Evolutionary conservation across 2,113 vertebrate species (phyloP), one percentile per base, ranked within the genome.

Genomic region (Xiphophorus couchianus): DNA sequence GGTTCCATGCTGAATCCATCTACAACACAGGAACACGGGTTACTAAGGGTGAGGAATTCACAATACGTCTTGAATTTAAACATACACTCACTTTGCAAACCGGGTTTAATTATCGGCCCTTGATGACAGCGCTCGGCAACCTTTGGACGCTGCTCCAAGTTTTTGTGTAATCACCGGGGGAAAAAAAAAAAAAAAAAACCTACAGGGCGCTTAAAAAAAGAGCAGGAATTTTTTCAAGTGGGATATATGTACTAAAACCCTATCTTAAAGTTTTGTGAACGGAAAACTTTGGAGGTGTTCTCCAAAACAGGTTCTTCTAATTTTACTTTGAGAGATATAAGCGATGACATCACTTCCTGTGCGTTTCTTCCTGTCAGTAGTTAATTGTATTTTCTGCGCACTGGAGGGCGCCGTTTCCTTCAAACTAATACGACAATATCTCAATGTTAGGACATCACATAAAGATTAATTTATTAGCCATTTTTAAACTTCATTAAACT

Each of bases 1-100:
- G 90, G 73, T 93, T 64, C 95, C 90, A 91, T 2, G 31, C 28
- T 5, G 92, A 88, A 65, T 86, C 79, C 94, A 95, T 95, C 87
- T 84, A 17, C n/a, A 39, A 31, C 15, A 63, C 3, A 22, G 28
- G 14, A 31, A 31, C 29, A 22, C 51, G 3, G 8, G 25, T 25
- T n/a, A n/a, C 44, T 8, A 58, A 17, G 51, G 19, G 51, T 22
- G 15, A 17, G 51, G 51, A 58, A 58, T 10, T 10, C 51, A 11
- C 51, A 3, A 25, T 3, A n/a, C 3, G 22, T 58, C 2, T n/a
- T 7, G 2, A 25, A n/a, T 11, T 58, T 25, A 10, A 58, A 58
- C 1, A n/a, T 3, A n/a, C 17, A 25, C 51, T 58, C 51, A 58
- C 22, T 17, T 58, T n/a, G 25, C 51, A n/a, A n/a, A 58, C 51